These are phyloP conservation scores for Drosophila rubida DNA, from an alignment of 2,888 invertebrate genomes.

Conservation along the genomic window DNA sequence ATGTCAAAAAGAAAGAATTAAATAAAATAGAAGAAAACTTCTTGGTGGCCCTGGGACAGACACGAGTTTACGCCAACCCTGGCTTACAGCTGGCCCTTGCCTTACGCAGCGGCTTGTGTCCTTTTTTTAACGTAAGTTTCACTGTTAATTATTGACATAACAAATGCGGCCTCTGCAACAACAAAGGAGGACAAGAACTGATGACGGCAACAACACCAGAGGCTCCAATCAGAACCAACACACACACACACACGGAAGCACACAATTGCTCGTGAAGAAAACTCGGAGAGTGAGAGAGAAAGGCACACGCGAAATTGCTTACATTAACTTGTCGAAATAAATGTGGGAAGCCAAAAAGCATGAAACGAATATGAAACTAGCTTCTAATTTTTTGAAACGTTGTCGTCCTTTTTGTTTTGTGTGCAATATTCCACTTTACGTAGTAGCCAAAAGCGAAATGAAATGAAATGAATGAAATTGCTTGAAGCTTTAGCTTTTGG, in stretches of 20 bases:
- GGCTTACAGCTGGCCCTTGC: conserved; percentile 25
- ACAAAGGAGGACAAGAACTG: conserved; percentile 38
- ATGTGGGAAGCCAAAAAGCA: conserved; percentile 32
- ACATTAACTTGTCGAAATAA: conserved; percentile 61
- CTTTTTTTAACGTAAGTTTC: conserved; percentile 43
- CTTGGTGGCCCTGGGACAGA: conserved; percentile 38
- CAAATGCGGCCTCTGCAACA: conserved; percentile 57
- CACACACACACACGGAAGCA: conserved; percentile 7
- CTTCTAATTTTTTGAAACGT: conserved; percentile 55
- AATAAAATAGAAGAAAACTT: conserved; percentile 27
- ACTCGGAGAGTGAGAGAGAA: conserved; percentile 11
- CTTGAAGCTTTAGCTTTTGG: conserved; percentile 16
- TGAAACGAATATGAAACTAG: conserved; percentile 51
- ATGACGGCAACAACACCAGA: conserved; percentile 69
- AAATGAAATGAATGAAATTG: conserved; percentile 51
- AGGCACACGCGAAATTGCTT: conserved; percentile 67
- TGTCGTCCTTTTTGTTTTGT: conserved; percentile 43
- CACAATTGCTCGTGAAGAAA: conserved; percentile 13
- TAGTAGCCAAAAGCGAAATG: conserved; percentile 3
- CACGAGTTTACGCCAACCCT: conserved; percentile 28
- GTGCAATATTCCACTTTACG: conserved; percentile 22
- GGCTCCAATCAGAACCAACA: conserved; percentile 47
- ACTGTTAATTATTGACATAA: conserved; percentile 77
- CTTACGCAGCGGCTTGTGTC: conserved; percentile 53
- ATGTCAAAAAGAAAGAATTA: conserved; percentile 23